Base-by-base conservation (phyloP, 2,113 vertebrate species). In the Nannobrachium achirus region DNA sequence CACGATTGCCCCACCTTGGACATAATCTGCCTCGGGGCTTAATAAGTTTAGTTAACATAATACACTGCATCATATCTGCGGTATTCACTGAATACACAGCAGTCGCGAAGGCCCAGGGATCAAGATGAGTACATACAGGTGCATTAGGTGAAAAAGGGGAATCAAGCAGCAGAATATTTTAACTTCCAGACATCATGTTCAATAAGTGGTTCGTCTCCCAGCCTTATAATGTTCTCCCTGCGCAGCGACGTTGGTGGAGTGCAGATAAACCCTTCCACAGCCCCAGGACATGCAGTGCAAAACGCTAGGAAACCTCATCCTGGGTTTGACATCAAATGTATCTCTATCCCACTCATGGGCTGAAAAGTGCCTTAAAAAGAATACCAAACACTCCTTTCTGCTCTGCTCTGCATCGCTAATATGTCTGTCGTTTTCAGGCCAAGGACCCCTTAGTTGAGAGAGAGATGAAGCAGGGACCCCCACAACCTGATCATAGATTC, bases 181-280 rank as follows among this genome's bases (percentile, higher is more conserved):
- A 44, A 44, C 25, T 41, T 13, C 19, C 20, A 44, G 6, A 1
- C 40, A 18, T 41, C n/a, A n/a, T n/a, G n/a, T n/a, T n/a, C n/a
- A n/a, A n/a, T n/a, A n/a, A n/a, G n/a, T n/a, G n/a, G n/a, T 33
- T 7, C 19, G 15, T 14, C 19, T 25, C 33, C 20, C 20, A 33
- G 53, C 1, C 10, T 33, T 56, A n/a, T n/a, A 8, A 16, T 7
- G 48, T 14, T 14, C 52, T 56, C 19, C 19, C 14, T 38, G 33
- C 33, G 8, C 1, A 6, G 41, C 1, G 16, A 58, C 7, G 20
- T 39, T 9, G 39, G 71, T 7, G 14, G 11, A 52, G 57, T n/a
- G 51, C 57, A n/a, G n/a, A n/a, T 72, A 70, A 73, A 82, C 52
- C 45, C 11, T 62, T 79, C 71, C 74, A 56, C 69, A 56, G 49